These are phyloP conservation scores for Notarius lentiginosus DNA, from an alignment of 2,113 vertebrate genomes.

Conservation along the genomic window DNA sequence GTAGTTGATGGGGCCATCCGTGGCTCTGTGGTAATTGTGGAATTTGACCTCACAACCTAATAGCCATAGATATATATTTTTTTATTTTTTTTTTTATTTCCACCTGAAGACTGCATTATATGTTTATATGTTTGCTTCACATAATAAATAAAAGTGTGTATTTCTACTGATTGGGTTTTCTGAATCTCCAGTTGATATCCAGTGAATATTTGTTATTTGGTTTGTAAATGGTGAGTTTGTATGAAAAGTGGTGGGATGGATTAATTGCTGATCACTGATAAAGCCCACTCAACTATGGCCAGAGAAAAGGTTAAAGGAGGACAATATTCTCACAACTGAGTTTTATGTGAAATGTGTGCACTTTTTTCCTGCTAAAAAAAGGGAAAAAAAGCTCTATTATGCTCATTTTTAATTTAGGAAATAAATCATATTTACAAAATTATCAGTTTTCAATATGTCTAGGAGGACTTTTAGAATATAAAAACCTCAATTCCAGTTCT, in stretches of 20 bases:
- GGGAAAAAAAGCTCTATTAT: too few relatives aligned
- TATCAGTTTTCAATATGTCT: background rate
- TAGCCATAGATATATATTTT: too few relatives aligned
- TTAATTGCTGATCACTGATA: slow-evolving; percentile 72
- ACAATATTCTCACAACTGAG: background rate
- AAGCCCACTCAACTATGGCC: slow-evolving; percentile 52
- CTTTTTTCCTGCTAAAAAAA: background rate
- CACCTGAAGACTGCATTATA: background rate
- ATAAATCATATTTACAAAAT: slow-evolving; percentile 1
- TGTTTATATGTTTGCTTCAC: background rate
- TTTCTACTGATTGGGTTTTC: background rate
- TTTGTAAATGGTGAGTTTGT: slow-evolving; percentile 66
- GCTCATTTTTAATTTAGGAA: slow-evolving; percentile 2
- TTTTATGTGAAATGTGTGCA: background rate
- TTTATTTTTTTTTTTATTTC: background rate
- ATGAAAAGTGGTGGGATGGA: slow-evolving; percentile 73
- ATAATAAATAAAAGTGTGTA: background rate
- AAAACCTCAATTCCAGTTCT: background rate
- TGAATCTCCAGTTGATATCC: background rate
- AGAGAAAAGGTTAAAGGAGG: slow-evolving; percentile 76
- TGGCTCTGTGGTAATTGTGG: background rate
- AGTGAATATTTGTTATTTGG: slow-evolving; percentile 50
- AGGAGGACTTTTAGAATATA: background rate
- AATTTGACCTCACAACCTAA: background rate
- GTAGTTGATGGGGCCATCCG: background rate